These are phyloP conservation scores for Helicolenus hilgendorfi DNA, from an alignment of 2,797 vertebrate species.

Conservation along the genomic window DNA sequence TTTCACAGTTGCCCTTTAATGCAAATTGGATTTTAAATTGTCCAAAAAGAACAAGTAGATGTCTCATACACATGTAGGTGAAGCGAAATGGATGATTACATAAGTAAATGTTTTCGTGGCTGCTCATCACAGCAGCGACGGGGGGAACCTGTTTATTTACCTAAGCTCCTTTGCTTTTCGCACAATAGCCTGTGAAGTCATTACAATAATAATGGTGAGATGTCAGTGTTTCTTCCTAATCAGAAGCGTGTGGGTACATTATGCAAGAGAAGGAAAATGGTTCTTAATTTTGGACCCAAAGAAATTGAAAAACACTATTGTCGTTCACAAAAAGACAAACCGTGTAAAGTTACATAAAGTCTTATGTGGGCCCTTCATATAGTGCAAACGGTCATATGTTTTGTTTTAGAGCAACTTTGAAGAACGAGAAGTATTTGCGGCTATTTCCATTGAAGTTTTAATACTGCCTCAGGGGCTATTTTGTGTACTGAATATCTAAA, in stretches of 20 bases:
- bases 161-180: conserved; percentile 51
- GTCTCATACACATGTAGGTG: background rate
- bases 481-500: conserved; percentile 21
- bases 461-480: background rate
- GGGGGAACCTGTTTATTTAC: conserved; percentile 46
- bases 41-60: background rate
- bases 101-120: conserved; percentile 46
- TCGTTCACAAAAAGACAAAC: conserved; percentile 1
- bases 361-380: background rate
- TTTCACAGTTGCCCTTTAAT: background rate
- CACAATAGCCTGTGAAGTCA: conserved; percentile 56
- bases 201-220: conserved; percentile 50
- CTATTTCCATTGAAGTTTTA: background rate
- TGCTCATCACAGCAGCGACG: conserved; percentile 40
- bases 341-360: background rate
- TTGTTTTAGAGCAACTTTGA: background rate
- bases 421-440: background rate
- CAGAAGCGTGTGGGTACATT: conserved; percentile 7
- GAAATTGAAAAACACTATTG: background rate
- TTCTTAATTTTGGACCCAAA: conserved; percentile 5
- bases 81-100: conserved; percentile 37
- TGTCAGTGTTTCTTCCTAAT: conserved; percentile 42
- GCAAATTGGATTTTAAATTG: conserved; percentile 11
- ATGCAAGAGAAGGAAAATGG: conserved; percentile 1
- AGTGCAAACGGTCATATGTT: background rate